Conservation (phyloP, 2,113 vertebrate genomes). For the Scatophagus argus region DNA sequence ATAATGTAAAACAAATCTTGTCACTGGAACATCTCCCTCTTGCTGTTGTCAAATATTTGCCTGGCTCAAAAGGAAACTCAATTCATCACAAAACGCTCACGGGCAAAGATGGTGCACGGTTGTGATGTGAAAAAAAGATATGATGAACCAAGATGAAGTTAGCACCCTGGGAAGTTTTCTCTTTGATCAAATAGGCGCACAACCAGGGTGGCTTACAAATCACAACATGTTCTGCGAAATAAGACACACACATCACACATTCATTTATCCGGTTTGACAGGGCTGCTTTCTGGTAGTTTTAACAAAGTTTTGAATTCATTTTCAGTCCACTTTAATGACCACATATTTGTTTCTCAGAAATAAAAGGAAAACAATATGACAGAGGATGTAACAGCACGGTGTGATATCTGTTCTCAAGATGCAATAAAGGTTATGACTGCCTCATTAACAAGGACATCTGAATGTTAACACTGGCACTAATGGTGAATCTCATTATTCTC, state of each 20-base stretch:
- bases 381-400: background rate
- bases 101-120: conserved; percentile 1
- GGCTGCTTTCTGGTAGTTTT: background rate
- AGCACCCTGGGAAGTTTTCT: background rate
- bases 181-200: background rate
- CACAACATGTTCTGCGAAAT: background rate
- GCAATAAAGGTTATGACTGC: conserved; percentile 29
- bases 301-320: background rate
- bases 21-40: conserved; percentile 53
- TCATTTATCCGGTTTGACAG: conserved; percentile 10
- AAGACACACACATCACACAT: background rate
- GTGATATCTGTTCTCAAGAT: conserved; percentile 18
- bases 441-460: conserved; percentile 46
- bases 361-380: background rate
- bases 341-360: conserved; percentile 5
- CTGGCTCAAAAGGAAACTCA: conserved; percentile 10
- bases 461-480: conserved; percentile 18
- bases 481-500: conserved; percentile 34
- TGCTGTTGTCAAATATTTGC: conserved; percentile 55
- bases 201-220: conserved; percentile 13
- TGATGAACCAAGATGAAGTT: conserved; percentile 12
- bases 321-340: background rate
- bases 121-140: conserved; percentile 3
- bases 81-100: conserved; percentile 44
- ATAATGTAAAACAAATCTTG: conserved; percentile 64